phyloP scores from a whole-genome alignment of 2,888 invertebrate species.

The Leptura quadrifasciata region DNA sequence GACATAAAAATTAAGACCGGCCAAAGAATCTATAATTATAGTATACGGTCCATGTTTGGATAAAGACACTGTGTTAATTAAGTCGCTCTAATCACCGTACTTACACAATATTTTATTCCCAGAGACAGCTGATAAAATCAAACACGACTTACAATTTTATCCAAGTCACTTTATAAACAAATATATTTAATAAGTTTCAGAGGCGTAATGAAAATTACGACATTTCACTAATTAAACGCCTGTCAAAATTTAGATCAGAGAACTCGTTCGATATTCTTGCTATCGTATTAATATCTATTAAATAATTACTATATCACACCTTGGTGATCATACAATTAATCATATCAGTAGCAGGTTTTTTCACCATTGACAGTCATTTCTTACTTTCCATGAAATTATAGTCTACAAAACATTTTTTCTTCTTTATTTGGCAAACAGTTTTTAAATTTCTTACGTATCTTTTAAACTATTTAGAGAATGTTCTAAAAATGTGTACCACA shows the following conservation, averaged over 20 bases:
- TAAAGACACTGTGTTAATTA: slow-evolving; percentile 27
- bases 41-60: slow-evolving; percentile 18
- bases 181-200: slow-evolving; percentile 34
- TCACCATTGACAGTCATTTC: background rate
- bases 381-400: background rate
- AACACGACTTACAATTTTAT: slow-evolving; percentile 56
- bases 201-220: slow-evolving; percentile 29
- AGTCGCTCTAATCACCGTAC: slow-evolving; percentile 36
- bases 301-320: slow-evolving; percentile 1
- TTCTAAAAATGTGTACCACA: too few relatives aligned
- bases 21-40: slow-evolving; percentile 12
- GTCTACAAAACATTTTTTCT: too few relatives aligned
- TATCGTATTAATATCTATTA: slow-evolving; percentile 4
- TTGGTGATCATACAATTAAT: slow-evolving; percentile 4
- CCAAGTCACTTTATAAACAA: slow-evolving; percentile 50
- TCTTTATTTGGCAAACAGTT: too few relatives aligned
- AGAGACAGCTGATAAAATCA: slow-evolving; percentile 56
- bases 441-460: too few relatives aligned
- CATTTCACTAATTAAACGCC: slow-evolving; percentile 19
- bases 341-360: slow-evolving; percentile 7
- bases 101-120: slow-evolving; percentile 54
- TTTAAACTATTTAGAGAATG: too few relatives aligned
- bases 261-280: slow-evolving; percentile 5
- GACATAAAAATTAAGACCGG: slow-evolving; percentile 8
- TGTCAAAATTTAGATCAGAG: slow-evolving; percentile 25